Conservation (phyloP, 1,140 invertebrate genomes). For the Panagrolaimus sp. region DNA sequence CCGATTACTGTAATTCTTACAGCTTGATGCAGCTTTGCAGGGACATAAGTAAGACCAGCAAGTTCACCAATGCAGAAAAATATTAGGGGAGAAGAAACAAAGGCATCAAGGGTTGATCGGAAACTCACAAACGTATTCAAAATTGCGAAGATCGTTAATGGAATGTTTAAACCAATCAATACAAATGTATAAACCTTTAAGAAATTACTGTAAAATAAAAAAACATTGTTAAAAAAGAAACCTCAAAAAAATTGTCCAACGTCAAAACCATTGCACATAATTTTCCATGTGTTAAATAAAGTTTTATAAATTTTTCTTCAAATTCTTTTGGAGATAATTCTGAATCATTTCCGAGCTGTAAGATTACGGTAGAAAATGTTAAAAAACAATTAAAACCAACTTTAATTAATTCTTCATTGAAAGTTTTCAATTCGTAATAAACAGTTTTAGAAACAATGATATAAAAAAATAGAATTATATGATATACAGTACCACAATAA, state of each 20-base stretch:
- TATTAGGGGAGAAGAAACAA: neutral
- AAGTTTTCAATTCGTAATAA: neutral
- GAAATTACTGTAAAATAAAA: neutral
- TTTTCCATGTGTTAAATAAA: neutral
- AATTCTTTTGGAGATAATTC: neutral
- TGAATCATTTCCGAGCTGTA: neutral
- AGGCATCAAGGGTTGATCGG: neutral
- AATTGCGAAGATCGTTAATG: neutral
- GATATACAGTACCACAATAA: neutral
- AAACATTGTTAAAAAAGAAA: neutral
- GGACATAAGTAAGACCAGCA: neutral
- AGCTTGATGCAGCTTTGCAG: neutral
- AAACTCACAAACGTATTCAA: neutral
- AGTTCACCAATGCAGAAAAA: neutral
- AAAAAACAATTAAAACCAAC: no score
- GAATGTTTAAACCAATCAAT: constrained; percentile 2
- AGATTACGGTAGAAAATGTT: no score
- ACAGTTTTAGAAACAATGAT: neutral
- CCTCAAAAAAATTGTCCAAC: constrained; percentile 3
- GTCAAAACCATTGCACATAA: neutral
- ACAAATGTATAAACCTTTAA: neutral
- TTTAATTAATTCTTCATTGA: neutral
- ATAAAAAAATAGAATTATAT: neutral
- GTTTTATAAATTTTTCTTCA: neutral
- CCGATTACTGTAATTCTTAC: neutral